Percentiles rank a stretch among this genome's conserved stretches.
phyloP scores from a whole-genome alignment of 1,140 invertebrate genomes.

The Maniola jurtina region DNA sequence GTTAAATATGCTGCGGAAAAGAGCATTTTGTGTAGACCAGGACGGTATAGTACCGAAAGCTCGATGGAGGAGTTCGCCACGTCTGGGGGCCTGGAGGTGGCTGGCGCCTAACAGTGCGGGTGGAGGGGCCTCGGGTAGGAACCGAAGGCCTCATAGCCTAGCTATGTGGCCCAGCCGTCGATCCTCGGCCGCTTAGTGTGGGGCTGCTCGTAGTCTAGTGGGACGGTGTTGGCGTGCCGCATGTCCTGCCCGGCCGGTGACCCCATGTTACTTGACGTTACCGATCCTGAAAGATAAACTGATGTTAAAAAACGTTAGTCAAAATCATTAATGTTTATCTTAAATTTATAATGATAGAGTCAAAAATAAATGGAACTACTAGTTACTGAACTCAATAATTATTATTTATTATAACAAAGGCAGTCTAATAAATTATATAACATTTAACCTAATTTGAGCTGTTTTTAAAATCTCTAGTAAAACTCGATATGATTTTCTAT shows the following conservation, averaged over 20 bases:
- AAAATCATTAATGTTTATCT: not conserved
- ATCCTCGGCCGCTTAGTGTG: constrained; percentile 90
- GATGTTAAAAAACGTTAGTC: constrained; percentile 11
- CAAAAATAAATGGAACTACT: no score
- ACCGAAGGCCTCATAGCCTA: constrained; percentile 76
- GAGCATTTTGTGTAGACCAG: constrained; percentile 43
- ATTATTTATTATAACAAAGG: no score
- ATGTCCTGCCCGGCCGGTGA: constrained; percentile 83
- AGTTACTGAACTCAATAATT: no score
- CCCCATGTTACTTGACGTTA: constrained; percentile 87
- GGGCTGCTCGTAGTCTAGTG: constrained; percentile 88
- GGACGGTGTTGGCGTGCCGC: constrained; percentile 76
- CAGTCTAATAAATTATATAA: no score
- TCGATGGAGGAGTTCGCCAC: constrained; percentile 41
- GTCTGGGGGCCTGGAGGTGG: constrained; percentile 26
- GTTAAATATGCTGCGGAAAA: constrained; percentile 23
- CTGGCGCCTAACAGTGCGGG: constrained; percentile 62
- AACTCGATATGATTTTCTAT: no score
- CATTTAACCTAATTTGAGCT: no score
- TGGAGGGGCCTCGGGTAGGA: constrained; percentile 69
- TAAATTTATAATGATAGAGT: not conserved
- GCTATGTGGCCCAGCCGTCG: constrained; percentile 92
- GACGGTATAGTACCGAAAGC: constrained; percentile 54
- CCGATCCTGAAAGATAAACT: constrained; percentile 79
- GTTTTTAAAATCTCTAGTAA: no score